These are phyloP conservation scores for Loris lydekkerianus DNA, from an alignment of 2,797 vertebrate species.

Conservation along the genomic window DNA sequence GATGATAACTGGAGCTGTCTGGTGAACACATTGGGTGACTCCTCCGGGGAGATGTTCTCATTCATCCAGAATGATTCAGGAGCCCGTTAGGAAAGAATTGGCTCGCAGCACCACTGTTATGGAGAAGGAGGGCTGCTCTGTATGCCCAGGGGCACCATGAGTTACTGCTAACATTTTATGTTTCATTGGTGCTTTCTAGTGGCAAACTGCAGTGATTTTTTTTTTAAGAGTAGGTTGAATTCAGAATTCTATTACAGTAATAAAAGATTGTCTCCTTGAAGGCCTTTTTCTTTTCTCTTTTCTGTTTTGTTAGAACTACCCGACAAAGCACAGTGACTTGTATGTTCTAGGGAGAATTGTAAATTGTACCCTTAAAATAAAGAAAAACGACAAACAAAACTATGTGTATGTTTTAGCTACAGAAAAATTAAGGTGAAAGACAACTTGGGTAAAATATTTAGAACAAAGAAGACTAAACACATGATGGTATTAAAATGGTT, in stretches of 20 bases:
- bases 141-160: slow-evolving; percentile 20
- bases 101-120: not conserved
- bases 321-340: not conserved
- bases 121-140: slow-evolving; percentile 15
- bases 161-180: slow-evolving; percentile 65
- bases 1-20: slow-evolving; percentile 35
- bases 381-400: not conserved
- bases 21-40: not conserved
- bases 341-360: slow-evolving; percentile 50
- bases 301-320: slow-evolving; percentile 39
- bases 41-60: slow-evolving; percentile 36
- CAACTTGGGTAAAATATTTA: slow-evolving; percentile 40
- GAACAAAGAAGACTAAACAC: slow-evolving; percentile 16
- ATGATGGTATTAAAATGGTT: not conserved
- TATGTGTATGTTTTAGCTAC: not conserved
- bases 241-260: slow-evolving; percentile 62
- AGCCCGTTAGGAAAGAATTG: slow-evolving; percentile 44
- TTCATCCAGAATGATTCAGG: slow-evolving; percentile 64
- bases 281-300: not conserved
- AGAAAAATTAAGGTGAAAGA: slow-evolving; percentile 50
- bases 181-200: slow-evolving; percentile 63
- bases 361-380: not conserved
- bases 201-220: slow-evolving; percentile 60
- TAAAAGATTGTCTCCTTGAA: slow-evolving; percentile 69
- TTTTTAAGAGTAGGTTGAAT: slow-evolving; percentile 53